Evolutionary conservation across 2,113 vertebrate genomes (phyloP), one percentile per base, ranked within the genome.

Genomic region (Nymphicus hollandicus): DNA sequence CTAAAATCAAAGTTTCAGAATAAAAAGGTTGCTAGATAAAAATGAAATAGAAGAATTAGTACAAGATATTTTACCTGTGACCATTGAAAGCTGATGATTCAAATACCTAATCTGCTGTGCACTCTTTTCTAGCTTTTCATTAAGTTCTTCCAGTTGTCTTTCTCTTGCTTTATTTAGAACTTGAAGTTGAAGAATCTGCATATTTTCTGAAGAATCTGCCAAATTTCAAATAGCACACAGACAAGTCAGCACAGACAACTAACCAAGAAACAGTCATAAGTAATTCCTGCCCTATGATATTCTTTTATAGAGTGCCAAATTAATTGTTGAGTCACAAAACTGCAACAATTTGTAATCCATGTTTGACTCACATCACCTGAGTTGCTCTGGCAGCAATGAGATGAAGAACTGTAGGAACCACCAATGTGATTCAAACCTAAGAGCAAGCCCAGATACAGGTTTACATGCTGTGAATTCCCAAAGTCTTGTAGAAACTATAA

Each of bases 51-150:
- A 87, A 85, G 53, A 90, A 64, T 18, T 39, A 44, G 13, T n/a
- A 78, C 10, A 86, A 81, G 92, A 47, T 3, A 35, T 60, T 95
- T 96, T 97, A 99, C 99, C 99, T 99, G 98, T 99, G 50, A 98
- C 91, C 8, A 99, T 98, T n/a, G 98, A 98, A 96, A 99, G 98
- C 95, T 99, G 99, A 95, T 99, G 99, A 93, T 98, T 99, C 50
- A 99, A 94, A 83, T 98, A 99, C 86, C 99, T 98, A 97, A 99
- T 98, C 47, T 98, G 99, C 68, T 98, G 98, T 11, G 98, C 97
- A 53, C 98, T 98, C 82, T 99, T 99, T 72, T 99, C 99, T 77
- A 99, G 97, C 80, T 99, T 99, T 81, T 97, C 97, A 92, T 98
- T 98, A 95, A 99, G 97, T 88, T 98, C 99, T 87, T 99, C 98